phyloP scores from a whole-genome alignment of 2,113 vertebrate genomes.

The Willisornis vidua region DNA sequence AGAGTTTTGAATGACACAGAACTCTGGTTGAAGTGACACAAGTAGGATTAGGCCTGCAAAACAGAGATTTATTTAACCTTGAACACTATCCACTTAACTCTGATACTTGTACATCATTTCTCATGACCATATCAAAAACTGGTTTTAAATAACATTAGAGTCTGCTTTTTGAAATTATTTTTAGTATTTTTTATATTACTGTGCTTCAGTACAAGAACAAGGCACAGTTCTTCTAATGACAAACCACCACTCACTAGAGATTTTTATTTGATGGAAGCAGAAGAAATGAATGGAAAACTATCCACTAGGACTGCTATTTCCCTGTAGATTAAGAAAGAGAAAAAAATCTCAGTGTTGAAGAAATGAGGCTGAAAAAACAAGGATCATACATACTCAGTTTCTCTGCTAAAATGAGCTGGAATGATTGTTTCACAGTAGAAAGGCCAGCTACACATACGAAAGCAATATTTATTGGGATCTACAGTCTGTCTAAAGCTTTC shows the following conservation, averaged over 20 bases:
- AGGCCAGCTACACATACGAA: not conserved
- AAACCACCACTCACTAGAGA: not conserved
- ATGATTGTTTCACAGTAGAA: slow-evolving; percentile 15
- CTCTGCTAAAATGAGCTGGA: slow-evolving; percentile 4
- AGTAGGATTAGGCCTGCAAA: not conserved
- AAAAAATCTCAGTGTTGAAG: not conserved
- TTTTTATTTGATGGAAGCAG: slow-evolving; percentile 13
- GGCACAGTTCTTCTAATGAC: not conserved
- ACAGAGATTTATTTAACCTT: not conserved
- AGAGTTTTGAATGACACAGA: not conserved
- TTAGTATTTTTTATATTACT: not conserved
- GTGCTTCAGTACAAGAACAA: not conserved
- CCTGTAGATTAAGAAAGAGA: not conserved
- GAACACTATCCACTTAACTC: not conserved
- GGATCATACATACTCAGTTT: slow-evolving; percentile 5
- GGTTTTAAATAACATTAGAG: slow-evolving; percentile 41
- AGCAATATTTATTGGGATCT: not conserved
- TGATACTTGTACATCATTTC: slow-evolving; percentile 25
- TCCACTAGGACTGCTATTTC: not conserved
- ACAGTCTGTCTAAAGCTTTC: not conserved
- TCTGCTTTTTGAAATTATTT: not conserved
- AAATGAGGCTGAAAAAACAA: slow-evolving; percentile 45
- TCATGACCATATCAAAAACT: slow-evolving; percentile 4
- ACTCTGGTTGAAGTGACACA: not conserved
- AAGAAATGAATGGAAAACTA: not conserved